Base-by-base conservation (phyloP, 2,113 vertebrate genomes). In the Chamaetylas fuelleborni region DNA sequence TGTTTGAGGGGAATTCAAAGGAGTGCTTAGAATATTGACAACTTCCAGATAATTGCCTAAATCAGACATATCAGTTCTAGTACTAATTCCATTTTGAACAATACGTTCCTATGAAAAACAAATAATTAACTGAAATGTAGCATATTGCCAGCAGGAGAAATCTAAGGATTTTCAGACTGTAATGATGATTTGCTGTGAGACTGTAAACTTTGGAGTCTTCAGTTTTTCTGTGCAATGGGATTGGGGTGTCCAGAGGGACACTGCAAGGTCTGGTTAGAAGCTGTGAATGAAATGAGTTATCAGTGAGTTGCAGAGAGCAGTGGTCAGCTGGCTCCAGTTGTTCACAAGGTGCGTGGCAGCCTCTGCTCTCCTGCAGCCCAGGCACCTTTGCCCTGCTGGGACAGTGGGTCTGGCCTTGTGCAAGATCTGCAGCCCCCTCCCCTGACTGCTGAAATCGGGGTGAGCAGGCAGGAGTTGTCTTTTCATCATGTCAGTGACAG, bases 11-110 rank as follows among this genome's bases (percentile, higher is more conserved):
- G 69, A 74, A 71, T 79, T 81, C 28, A 78, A 40, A 86, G 72
- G 43, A 86, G 28, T 48, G 53, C 43, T 67, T 85, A 69, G 53
- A 89, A 79, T 86, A 86, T 48, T 66, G 88, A 64, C 31, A 53
- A 48, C 73, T 87, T 91, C 14, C 43, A 74, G 47, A 81, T 86
- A 47, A 31, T 82, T 80, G 47, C 60, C 67, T 51, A 66, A 70
- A 51, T 86, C 65, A 71, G 60, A 71, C 34, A 74, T 33, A 86
- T 74, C 31, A 16, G 15, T 91, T 92, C 45, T 56, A 51, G n/a
- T 40, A 51, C 42, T 67, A 70, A 80, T 34, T 74, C 29, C 8
- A 36, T 86, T 92, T 81, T 90, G 38, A 83, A 58, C 40, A 65
- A 8, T 34, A 60, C 86, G 9, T 65, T 80, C 50, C n/a, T 48